phyloP scores from a whole-genome alignment of 2,113 vertebrate species.

The Larimichthys polyactis region DNA sequence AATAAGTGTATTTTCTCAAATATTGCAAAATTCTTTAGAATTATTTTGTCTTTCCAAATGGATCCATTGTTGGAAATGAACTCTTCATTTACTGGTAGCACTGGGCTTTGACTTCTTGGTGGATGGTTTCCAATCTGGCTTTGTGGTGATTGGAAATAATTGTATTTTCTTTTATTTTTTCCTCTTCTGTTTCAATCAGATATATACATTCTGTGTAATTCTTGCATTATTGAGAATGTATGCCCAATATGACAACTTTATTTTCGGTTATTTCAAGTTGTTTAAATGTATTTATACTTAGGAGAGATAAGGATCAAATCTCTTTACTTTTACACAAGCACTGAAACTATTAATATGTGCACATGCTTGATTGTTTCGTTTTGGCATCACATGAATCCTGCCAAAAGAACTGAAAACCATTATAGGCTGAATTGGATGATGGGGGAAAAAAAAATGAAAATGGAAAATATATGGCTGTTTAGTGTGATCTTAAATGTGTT shows the following conservation, averaged over 20 bases:
- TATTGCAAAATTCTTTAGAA: not conserved
- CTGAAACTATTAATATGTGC: not conserved
- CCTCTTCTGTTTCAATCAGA: slow-evolving; percentile 19
- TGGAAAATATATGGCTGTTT: not conserved
- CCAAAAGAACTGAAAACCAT: not conserved
- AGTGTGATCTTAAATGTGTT: slow-evolving; percentile 5
- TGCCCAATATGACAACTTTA: not conserved
- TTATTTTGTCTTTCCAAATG: not conserved
- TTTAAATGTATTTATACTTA: not conserved
- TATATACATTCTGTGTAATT: not conserved
- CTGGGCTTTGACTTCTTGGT: slow-evolving; percentile 28
- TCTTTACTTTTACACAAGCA: not conserved
- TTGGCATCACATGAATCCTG: not conserved
- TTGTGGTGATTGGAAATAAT: slow-evolving; percentile 11
- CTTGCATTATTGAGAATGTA: not conserved
- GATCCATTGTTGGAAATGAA: slow-evolving; percentile 37
- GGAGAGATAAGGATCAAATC: not conserved
- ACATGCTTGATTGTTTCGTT: not conserved
- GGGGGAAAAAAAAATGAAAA: not conserved
- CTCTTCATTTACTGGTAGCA: slow-evolving; percentile 43
- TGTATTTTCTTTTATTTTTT: not conserved
- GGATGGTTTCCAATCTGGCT: slow-evolving; percentile 14
- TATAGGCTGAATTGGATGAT: not conserved
- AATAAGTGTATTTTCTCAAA: not conserved
- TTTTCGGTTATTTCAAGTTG: not conserved